phyloP scores from a whole-genome alignment of 2,113 vertebrate species.

The Meriones unguiculatus region DNA sequence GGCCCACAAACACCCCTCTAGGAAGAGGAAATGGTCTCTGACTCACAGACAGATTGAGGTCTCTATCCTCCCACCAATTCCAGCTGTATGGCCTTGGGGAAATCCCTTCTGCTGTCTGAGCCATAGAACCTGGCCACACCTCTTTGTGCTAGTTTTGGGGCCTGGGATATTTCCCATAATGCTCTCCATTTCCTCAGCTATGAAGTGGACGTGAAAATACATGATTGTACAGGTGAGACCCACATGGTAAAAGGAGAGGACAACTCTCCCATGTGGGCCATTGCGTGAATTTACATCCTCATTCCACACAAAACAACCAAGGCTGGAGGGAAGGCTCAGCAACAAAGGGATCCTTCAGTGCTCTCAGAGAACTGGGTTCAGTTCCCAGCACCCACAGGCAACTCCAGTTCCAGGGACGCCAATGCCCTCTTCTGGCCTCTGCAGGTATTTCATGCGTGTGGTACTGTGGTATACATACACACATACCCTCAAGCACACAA shows the following conservation, averaged over 20 bases:
- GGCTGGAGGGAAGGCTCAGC: not conserved
- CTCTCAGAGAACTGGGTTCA: not conserved
- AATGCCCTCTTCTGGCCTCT: not conserved
- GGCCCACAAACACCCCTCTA: not conserved
- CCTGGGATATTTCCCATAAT: not conserved
- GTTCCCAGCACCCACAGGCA: not conserved
- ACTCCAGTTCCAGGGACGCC: not conserved
- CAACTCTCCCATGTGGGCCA: not conserved
- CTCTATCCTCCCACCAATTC: not conserved
- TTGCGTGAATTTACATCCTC: not conserved
- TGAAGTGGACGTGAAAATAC: not conserved
- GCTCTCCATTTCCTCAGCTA: not conserved
- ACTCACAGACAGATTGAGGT: not conserved
- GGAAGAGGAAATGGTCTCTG: not conserved
- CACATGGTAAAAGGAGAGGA: not conserved
- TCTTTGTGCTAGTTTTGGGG: not conserved
- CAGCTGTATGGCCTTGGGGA: no score
- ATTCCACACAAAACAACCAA: not conserved
- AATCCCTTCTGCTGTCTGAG: not conserved
- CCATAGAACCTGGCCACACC: not conserved
- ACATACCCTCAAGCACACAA: not conserved
- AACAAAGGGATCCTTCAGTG: not conserved
- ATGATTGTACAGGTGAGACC: no score
- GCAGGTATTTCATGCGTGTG: not conserved
- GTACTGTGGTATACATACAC: not conserved